Evolutionary conservation across 2,888 invertebrate species (phyloP).

Genomic region (Aradus depressus): DNA sequence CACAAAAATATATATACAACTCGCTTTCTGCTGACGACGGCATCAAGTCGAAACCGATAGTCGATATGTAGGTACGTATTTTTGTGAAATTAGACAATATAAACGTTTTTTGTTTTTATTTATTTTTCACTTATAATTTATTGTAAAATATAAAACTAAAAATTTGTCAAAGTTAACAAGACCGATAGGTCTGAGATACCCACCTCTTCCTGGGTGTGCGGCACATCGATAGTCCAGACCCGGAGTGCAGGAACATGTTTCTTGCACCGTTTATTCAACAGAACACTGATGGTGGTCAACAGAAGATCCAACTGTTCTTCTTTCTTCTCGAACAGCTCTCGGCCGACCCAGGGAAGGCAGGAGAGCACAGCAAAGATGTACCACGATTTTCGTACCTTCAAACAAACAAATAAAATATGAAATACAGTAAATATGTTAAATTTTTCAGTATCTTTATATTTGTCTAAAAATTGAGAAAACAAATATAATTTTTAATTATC

Average conservation of each 20-base stretch:
- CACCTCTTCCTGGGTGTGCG: constrained; percentile 73
- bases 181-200: constrained; percentile 8
- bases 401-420: constrained; percentile 9
- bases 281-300: constrained; percentile 79
- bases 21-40: no score
- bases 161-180: no score
- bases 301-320: constrained; percentile 85
- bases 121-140: no score
- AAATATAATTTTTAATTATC: no score
- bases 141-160: no score
- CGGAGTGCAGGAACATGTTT: constrained; percentile 85
- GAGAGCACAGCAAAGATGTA: constrained; percentile 71
- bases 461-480: no score
- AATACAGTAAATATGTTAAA: neutral
- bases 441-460: no score
- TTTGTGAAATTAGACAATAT: no score
- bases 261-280: constrained; percentile 82
- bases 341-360: constrained; percentile 89
- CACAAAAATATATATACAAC: no score
- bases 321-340: constrained; percentile 92
- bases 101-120: no score
- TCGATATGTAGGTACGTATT: no score
- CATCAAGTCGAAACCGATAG: no score
- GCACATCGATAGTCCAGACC: constrained; percentile 89
- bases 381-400: constrained; percentile 48